Conservation (phyloP, 2,888 invertebrate genomes). For the Tenthredo amoena region DNA sequence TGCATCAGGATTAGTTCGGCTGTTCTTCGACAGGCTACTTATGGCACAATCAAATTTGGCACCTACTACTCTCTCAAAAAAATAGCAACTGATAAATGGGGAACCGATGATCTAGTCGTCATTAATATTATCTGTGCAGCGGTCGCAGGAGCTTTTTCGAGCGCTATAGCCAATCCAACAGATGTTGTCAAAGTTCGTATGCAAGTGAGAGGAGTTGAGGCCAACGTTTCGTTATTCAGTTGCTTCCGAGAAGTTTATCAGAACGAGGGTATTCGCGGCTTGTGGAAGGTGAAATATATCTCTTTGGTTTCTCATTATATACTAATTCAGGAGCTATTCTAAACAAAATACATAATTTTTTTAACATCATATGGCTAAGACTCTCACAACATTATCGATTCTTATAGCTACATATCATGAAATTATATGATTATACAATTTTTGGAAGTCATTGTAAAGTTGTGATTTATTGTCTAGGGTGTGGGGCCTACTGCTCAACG, state of each 20-base stretch:
- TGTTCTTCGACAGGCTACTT: conserved; percentile 94
- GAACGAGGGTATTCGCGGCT: conserved; percentile 90
- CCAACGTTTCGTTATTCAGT: conserved; percentile 81
- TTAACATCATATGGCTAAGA: background rate
- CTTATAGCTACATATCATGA: background rate
- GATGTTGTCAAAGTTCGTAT: conserved; percentile 97
- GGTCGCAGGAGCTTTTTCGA: conserved; percentile 92
- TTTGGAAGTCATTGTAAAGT: background rate
- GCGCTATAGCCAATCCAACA: conserved; percentile 97
- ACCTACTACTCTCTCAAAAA: conserved; percentile 95
- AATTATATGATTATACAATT: background rate
- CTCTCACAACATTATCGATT: background rate
- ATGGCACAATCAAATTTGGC: conserved; percentile 98
- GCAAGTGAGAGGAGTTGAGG: conserved; percentile 84
- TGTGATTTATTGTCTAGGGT: conserved; percentile 81
- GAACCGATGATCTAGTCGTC: conserved; percentile 75
- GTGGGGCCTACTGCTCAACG: conserved; percentile 96
- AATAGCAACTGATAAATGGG: conserved; percentile 75
- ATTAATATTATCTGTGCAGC: conserved; percentile 90
- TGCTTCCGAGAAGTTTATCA: conserved; percentile 91
- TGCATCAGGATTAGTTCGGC: conserved; percentile 92
- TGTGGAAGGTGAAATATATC: conserved; percentile 87
- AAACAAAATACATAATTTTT: background rate
- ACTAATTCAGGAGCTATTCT: background rate
- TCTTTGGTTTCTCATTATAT: background rate